These are phyloP conservation scores for Odocoileus hemionus DNA, from an alignment of 2,113 vertebrate genomes.

Conservation along the genomic window DNA sequence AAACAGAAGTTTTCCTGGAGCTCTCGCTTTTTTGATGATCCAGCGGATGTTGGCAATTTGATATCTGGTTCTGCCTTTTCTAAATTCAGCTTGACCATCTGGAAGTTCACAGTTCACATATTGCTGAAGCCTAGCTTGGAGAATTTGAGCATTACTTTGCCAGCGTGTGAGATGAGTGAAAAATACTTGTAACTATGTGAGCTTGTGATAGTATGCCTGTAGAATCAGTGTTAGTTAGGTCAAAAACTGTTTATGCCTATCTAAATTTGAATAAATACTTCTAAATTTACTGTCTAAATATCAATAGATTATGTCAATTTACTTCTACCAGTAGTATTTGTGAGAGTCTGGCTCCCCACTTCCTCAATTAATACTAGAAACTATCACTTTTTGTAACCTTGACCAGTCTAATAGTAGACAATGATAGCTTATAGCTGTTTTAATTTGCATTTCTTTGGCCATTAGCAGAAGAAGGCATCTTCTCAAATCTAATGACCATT, in stretches of 20 bases:
- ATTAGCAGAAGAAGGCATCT: conserved; percentile 27
- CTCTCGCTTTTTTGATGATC: background rate
- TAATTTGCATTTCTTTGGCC: conserved; percentile 54
- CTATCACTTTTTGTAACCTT: background rate
- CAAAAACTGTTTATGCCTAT: conserved; percentile 3
- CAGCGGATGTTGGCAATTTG: background rate
- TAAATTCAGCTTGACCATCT: background rate
- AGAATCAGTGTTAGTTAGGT: background rate
- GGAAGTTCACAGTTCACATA: background rate
- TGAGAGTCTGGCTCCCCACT: background rate
- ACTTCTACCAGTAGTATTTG: conserved; percentile 27
- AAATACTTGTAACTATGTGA: background rate
- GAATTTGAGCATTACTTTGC: background rate
- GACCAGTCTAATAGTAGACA: background rate
- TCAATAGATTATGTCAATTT: conserved; percentile 30
- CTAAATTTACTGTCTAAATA: conserved; percentile 41
- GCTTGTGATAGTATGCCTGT: background rate
- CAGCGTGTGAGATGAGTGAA: background rate
- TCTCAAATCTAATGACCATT: conserved; percentile 44
- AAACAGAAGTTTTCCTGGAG: background rate
- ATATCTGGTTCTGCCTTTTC: background rate
- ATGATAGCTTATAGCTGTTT: conserved; percentile 22
- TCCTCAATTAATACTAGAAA: background rate
- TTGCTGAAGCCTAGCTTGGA: background rate
- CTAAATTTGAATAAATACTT: conserved; percentile 41